Conservation (phyloP, 1,140 invertebrate species). For the Drosophila athabasca region DNA sequence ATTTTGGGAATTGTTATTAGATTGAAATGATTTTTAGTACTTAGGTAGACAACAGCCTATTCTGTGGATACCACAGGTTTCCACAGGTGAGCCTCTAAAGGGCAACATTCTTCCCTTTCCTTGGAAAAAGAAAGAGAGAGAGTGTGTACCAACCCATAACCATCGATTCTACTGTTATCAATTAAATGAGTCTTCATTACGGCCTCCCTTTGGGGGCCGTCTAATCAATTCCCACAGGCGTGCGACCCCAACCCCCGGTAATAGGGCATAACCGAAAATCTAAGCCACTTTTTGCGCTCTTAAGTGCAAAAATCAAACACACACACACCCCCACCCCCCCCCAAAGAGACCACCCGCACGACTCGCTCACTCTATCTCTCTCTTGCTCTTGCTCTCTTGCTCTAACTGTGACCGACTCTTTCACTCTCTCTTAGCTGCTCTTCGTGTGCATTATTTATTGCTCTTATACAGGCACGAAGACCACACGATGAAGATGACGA, state of each 20-base stretch:
- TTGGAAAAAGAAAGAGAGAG: no score
- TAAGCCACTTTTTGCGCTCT: constrained; percentile 73
- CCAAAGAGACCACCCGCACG: constrained; percentile 22
- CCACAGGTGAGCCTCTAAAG: no score
- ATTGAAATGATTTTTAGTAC: no score
- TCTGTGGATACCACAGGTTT: no score
- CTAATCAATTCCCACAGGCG: constrained; percentile 29
- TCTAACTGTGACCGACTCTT: background rate
- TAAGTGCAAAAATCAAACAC: constrained; percentile 74
- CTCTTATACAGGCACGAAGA: constrained; percentile 48
- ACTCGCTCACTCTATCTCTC: constrained; percentile 1
- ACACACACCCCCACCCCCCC: constrained; percentile 28
- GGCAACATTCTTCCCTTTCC: no score
- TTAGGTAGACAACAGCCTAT: no score
- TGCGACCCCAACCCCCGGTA: constrained; percentile 13
- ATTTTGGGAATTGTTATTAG: no score
- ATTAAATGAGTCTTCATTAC: constrained; percentile 35
- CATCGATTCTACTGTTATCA: constrained; percentile 26
- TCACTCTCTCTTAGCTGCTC: constrained; percentile 29
- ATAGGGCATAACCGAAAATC: constrained; percentile 46
- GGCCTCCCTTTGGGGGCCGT: constrained; percentile 32
- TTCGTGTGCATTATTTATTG: constrained; percentile 61
- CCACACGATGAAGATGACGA: no score
- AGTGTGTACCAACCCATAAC: background rate
- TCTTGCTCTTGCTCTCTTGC: constrained; percentile 1